Evolutionary conservation across 2,797 vertebrate species (phyloP).

Genomic region (Girardinus metallicus): DNA sequence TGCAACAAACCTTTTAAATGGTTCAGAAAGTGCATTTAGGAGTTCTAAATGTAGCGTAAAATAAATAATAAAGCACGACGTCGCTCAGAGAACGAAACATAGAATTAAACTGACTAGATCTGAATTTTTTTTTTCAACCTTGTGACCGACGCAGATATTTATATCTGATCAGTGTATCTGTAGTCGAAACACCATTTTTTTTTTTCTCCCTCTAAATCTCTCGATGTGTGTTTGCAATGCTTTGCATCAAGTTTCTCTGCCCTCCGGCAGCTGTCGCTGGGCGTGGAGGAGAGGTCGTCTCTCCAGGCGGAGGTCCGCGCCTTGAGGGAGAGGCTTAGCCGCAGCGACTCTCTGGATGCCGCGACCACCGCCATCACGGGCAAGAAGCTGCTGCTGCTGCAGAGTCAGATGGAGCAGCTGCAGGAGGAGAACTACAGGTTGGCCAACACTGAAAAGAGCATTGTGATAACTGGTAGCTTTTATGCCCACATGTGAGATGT

Average conservation of each 20-base stretch:
- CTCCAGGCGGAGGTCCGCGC: conserved; percentile 80
- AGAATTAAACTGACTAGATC: too few species aligned
- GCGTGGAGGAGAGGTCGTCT: conserved; percentile 85
- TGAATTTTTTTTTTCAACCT: too few species aligned
- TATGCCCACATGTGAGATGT: not conserved
- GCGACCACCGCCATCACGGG: conserved; percentile 77
- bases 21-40: too few species aligned
- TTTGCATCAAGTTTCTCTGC: not conserved
- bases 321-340: conserved; percentile 82
- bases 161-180: too few species aligned
- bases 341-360: conserved; percentile 70
- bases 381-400: conserved; percentile 90
- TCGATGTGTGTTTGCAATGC: not conserved
- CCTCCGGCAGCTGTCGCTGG: conserved; percentile 78
- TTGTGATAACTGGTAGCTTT: not conserved
- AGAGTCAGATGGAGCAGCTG: conserved; percentile 92
- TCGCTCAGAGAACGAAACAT: too few species aligned
- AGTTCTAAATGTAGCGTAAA: too few species aligned
- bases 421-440: conserved; percentile 96
- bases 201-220: not conserved
- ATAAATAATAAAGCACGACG: too few species aligned
- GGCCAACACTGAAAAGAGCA: not conserved
- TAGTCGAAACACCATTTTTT: not conserved
- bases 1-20: too few species aligned
- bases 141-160: too few species aligned